Evolutionary conservation across 2,113 vertebrate genomes (phyloP).

Genomic region (Stegostoma tigrinum): DNA sequence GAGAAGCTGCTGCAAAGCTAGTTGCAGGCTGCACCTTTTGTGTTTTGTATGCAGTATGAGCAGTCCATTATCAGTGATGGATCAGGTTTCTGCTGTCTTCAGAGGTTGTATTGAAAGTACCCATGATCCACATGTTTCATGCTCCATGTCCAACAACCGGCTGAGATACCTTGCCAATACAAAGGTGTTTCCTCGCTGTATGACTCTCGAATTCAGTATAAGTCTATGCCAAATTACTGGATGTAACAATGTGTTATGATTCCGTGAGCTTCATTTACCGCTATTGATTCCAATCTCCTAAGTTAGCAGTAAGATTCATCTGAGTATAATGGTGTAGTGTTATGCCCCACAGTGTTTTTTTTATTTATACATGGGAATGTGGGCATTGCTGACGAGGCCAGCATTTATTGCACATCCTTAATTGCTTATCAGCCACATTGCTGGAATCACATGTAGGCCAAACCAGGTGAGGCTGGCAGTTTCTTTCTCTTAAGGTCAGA

Average conservation of each 20-base stretch:
- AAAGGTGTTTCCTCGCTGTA: not conserved
- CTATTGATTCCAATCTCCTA: not conserved
- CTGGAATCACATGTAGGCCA: too few relatives aligned
- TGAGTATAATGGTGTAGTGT: not conserved
- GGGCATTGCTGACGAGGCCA: too few relatives aligned
- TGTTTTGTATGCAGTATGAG: not conserved
- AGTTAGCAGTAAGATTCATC: not conserved
- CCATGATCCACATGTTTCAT: not conserved
- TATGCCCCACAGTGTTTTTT: not conserved
- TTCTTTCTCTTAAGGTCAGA: too few relatives aligned
- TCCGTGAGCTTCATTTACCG: not conserved
- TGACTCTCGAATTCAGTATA: too few relatives aligned
- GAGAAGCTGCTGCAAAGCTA: not conserved
- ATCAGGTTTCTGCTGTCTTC: not conserved
- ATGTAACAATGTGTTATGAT: not conserved
- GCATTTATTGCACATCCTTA: too few relatives aligned
- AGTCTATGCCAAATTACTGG: not conserved
- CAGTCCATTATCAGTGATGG: not conserved
- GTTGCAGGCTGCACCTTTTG: not conserved
- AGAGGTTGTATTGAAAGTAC: not conserved
- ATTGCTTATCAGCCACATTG: too few relatives aligned
- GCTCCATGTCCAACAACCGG: not conserved
- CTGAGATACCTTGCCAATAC: not conserved
- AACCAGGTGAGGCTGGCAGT: too few relatives aligned
- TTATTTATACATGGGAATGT: too few relatives aligned